Evolutionary conservation across 2,888 invertebrate species (phyloP), one percentile per base, ranked within the genome.

Genomic region (Epistrophella euchroma): DNA sequence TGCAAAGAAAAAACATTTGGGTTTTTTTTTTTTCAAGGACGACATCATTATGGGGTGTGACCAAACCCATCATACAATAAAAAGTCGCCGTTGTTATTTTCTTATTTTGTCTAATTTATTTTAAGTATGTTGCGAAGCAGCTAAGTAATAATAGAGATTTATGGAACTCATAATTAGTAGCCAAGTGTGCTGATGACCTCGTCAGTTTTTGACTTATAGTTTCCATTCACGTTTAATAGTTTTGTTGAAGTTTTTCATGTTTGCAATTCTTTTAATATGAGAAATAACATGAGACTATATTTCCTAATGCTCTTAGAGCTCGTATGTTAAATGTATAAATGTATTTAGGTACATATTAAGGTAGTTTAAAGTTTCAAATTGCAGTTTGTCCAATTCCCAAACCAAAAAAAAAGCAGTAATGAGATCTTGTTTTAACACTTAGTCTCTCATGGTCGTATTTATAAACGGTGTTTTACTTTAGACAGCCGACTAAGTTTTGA

Each of bases 101-200:
- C 37, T 62, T 4, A 43, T 62, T 62, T 62, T 62, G 28, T 43
- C n/a, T 62, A 62, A 62, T 62, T 62, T 62, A 62, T 62, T 62
- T 62, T 5, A 43, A 62, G 32, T 32, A 43, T 62, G 40, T 22
- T 40, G n/a, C 45, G 28, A 17, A 17, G 25, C 9, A n/a, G 10
- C 45, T 32, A 32, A 32, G 4, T 45, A 47, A 66, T 66, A 47
- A 47, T 66, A 9, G 13, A 47, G 47, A 66, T 47, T 66, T 47
- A 47, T 66, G 66, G 15, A 43, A 43, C 5, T 25, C 43, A 28
- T n/a, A 15, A 19, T 15, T 32, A n/a, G 37, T 58, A 19, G 19
- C 35, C 2, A 32, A 35, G 19, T 58, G 5, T 35, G 17, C 35
- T 58, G 19, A 28, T 66, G 66, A 66, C 66, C 66, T 66, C 47